Percentiles rank a stretch among this genome's conserved stretches.
These are phyloP conservation scores for Gnathonemus longibarbis DNA, from an alignment of 2,113 vertebrate species.

Conservation along the genomic window DNA sequence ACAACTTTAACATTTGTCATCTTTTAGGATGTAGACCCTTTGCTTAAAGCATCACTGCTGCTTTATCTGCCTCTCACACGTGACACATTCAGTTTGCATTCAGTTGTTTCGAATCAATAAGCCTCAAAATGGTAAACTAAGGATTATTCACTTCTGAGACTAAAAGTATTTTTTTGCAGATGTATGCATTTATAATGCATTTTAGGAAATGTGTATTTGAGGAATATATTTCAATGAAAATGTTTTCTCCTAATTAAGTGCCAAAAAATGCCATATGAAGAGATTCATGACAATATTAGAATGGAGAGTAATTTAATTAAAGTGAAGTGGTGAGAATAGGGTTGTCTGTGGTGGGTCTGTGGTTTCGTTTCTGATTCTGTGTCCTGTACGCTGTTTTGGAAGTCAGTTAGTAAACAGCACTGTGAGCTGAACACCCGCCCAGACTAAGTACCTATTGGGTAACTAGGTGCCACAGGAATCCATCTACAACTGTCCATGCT, in stretches of 20 bases:
- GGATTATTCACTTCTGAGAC: neutral
- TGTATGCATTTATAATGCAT: neutral
- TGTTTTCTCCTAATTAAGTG: neutral
- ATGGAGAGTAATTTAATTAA: neutral
- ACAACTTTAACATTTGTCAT: constrained; percentile 64
- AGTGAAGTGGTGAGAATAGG: neutral
- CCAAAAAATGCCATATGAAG: neutral
- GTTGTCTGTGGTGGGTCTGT: neutral
- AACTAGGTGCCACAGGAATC: neutral
- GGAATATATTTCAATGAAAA: neutral
- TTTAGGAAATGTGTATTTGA: neutral
- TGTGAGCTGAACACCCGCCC: neutral
- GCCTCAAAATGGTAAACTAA: neutral
- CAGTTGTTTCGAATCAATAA: neutral
- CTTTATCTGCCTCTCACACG: neutral
- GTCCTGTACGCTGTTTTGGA: neutral
- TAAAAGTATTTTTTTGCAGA: neutral
- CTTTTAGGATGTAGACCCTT: neutral
- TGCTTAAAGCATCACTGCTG: neutral
- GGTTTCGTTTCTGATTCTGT: neutral
- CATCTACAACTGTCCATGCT: neutral
- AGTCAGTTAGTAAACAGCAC: neutral
- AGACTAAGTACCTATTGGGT: neutral
- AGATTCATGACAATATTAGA: neutral
- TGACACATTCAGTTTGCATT: neutral